A percentile compares a stretch with the other conserved stretches of the same genome.
Conservation (phyloP, 2,797 vertebrate genomes). For the Leucoraja ocellata region DNA sequence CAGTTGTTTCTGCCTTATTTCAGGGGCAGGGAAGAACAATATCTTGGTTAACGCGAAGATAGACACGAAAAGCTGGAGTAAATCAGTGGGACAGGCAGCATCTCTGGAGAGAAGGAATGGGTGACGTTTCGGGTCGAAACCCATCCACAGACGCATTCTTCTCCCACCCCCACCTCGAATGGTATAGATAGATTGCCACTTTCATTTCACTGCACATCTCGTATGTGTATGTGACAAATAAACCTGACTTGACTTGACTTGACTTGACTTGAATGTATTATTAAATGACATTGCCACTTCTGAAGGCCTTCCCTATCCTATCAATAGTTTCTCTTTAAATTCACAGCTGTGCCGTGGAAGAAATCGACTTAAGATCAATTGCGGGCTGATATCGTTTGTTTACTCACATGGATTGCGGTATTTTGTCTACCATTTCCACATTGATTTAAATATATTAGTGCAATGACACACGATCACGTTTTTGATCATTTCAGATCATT, state of each 20-base stretch:
- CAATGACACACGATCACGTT: neutral
- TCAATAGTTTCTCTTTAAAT: neutral
- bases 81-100: no score
- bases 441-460: constrained; percentile 32
- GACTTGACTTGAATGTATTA: no score
- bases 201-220: no score
- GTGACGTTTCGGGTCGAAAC: no score
- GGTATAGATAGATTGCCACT: no score
- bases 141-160: no score
- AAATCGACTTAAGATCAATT: constrained; percentile 5
- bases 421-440: constrained; percentile 1
- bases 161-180: neutral
- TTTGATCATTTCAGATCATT: neutral
- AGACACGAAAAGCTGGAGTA: no score
- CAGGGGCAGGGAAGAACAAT: neutral
- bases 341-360: no score
- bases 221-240: no score
- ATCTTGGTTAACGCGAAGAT: no score
- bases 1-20: neutral
- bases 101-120: no score
- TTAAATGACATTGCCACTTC: neutral
- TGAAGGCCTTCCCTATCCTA: neutral
- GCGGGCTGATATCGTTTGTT: neutral
- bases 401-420: neutral
- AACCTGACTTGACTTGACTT: no score